These are phyloP conservation scores for Hyles euphorbiae DNA, from an alignment of 1,140 invertebrate genomes.

Conservation along the genomic window DNA sequence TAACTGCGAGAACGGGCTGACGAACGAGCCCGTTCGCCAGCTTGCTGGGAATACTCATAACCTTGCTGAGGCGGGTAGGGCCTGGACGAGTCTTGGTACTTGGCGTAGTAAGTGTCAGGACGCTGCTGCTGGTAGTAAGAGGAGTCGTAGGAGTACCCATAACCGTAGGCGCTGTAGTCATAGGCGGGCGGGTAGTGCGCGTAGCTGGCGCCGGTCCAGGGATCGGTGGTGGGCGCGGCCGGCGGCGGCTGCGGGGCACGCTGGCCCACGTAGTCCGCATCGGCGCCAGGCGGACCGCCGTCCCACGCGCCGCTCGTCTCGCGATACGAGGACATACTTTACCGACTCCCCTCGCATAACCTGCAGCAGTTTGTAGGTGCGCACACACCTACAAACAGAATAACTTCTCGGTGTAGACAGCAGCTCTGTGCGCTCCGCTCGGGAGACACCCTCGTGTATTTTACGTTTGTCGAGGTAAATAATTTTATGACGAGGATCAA, in stretches of 20 bases:
- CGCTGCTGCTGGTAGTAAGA: constrained; percentile 52
- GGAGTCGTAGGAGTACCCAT: constrained; percentile 51
- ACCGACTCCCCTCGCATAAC: constrained; percentile 67
- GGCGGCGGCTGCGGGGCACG: constrained; percentile 37
- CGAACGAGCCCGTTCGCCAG: constrained; percentile 28
- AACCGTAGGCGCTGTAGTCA: constrained; percentile 52
- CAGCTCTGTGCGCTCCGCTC: constrained; percentile 57
- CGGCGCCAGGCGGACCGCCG: constrained; percentile 67
- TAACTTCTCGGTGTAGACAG: constrained; percentile 76
- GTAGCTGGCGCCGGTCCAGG: constrained; percentile 71
- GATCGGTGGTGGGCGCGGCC: constrained; percentile 58
- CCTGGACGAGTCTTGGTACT: constrained; percentile 31
- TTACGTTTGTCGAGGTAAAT: constrained; percentile 45
- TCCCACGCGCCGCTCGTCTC: constrained; percentile 51
- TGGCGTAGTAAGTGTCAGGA: constrained; percentile 44
- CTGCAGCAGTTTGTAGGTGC: constrained; percentile 75
- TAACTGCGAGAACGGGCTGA: constrained; percentile 31
- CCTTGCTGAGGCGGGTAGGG: constrained; percentile 33
- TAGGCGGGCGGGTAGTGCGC: constrained; percentile 56
- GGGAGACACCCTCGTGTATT: constrained; percentile 45
- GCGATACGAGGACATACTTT: constrained; percentile 71
- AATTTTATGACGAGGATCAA: constrained; percentile 61
- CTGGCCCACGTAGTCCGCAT: constrained; percentile 46
- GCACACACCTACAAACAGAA: constrained; percentile 77
- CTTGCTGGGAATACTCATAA: constrained; percentile 37